These are phyloP conservation scores for Drosophila seguyi DNA, from an alignment of 1,140 invertebrate species.

Conservation along the genomic window DNA sequence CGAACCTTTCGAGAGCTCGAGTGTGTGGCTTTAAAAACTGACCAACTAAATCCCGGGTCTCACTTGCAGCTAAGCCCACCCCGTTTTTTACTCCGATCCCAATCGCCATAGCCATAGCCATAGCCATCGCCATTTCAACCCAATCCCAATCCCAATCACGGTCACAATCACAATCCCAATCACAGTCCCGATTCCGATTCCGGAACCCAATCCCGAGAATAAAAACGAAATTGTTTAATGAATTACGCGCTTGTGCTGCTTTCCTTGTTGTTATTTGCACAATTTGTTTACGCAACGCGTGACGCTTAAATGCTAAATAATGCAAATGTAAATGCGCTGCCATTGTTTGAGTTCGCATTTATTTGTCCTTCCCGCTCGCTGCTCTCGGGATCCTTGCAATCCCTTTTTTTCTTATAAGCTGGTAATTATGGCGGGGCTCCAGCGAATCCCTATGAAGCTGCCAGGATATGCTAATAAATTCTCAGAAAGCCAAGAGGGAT, in stretches of 20 bases:
- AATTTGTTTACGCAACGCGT: slow-evolving; percentile 83
- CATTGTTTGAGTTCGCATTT: slow-evolving; percentile 67
- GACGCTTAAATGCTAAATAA: slow-evolving; percentile 84
- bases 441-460: slow-evolving; percentile 19
- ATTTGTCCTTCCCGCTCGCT: slow-evolving; percentile 46
- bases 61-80: slow-evolving; percentile 49
- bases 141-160: background rate
- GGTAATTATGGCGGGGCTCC: slow-evolving; percentile 42
- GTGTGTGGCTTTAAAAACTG: slow-evolving; percentile 67
- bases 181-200: slow-evolving; percentile 2
- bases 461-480: slow-evolving; percentile 19
- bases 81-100: slow-evolving; percentile 5
- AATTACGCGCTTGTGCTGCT: slow-evolving; percentile 68
- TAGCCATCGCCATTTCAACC: background rate
- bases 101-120: background rate
- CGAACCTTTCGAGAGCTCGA: slow-evolving; percentile 30
- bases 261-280: slow-evolving; percentile 68
- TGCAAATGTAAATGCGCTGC: slow-evolving; percentile 77
- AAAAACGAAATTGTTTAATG: slow-evolving; percentile 67
- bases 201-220: slow-evolving; percentile 14
- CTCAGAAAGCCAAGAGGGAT: slow-evolving; percentile 11
- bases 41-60: slow-evolving; percentile 59
- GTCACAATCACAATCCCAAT: slow-evolving; percentile 8
- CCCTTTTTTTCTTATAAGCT: slow-evolving; percentile 59
- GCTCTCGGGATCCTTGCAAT: slow-evolving; percentile 43